phyloP scores from a whole-genome alignment of 2,888 invertebrate species.

The Archips crataeganus region DNA sequence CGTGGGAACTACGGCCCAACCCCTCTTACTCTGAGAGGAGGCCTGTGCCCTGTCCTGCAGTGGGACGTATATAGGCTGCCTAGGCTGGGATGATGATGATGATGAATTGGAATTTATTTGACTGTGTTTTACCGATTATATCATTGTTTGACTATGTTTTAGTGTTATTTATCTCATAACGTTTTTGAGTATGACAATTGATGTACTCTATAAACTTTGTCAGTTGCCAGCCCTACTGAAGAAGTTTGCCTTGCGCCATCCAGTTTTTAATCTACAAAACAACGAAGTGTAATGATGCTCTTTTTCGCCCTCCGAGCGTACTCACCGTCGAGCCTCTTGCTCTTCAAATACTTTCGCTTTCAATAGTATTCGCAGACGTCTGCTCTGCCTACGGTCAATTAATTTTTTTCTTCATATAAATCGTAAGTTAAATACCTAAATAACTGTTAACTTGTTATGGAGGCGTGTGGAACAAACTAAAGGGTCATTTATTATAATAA shows the following conservation, averaged over 20 bases:
- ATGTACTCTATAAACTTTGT: background rate
- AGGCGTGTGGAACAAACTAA: background rate
- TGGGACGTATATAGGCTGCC: no score
- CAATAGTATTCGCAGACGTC: constrained; percentile 3
- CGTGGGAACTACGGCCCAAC: no score
- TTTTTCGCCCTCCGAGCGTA: constrained; percentile 24
- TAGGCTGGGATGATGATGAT: no score
- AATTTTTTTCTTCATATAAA: background rate
- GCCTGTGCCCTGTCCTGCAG: no score
- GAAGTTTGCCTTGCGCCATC: constrained; percentile 36
- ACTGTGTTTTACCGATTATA: no score
- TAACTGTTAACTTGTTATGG: background rate
- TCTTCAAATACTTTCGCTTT: constrained; percentile 31
- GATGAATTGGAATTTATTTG: no score
- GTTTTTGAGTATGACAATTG: background rate
- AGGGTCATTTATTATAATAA: background rate
- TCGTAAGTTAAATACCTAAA: background rate
- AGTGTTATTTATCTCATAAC: no score
- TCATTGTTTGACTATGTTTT: no score
- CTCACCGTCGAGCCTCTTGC: constrained; percentile 22
- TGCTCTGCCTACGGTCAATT: background rate
- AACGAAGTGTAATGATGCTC: constrained; percentile 24
- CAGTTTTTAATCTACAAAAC: constrained; percentile 40
- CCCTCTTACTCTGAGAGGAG: no score
- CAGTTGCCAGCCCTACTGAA: constrained; percentile 27